Evolutionary conservation across 2,797 vertebrate species (phyloP).

Genomic region (Phrynocephalus forsythii): DNA sequence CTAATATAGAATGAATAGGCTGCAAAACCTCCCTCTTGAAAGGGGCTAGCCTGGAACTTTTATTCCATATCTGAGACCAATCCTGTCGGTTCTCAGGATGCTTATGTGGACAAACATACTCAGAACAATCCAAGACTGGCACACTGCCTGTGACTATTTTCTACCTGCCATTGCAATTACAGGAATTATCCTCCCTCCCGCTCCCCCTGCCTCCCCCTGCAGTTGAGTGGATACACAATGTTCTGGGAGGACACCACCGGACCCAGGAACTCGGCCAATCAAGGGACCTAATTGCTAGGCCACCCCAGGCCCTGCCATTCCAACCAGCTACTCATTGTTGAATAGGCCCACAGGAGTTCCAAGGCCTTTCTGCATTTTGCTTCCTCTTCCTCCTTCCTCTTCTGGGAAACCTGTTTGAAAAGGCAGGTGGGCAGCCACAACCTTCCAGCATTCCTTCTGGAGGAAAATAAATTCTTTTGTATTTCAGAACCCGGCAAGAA

Average conservation of each 20-base stretch:
- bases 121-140: background rate
- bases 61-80: background rate
- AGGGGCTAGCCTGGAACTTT: too few relatives aligned
- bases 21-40: too few relatives aligned
- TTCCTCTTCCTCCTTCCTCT: background rate
- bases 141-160: background rate
- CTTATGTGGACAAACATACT: too few relatives aligned
- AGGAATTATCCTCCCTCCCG: background rate
- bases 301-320: too few relatives aligned
- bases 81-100: background rate
- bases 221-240: too few relatives aligned
- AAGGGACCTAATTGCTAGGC: too few relatives aligned
- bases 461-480: background rate
- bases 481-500: conserved; percentile 20
- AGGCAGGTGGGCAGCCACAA: background rate
- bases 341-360: background rate
- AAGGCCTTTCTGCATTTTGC: background rate
- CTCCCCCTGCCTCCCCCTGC: too few relatives aligned
- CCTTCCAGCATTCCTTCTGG: background rate
- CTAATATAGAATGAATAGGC: background rate
- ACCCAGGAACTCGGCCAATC: too few relatives aligned
- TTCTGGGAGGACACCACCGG: background rate
- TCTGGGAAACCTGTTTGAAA: background rate
- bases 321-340: background rate
- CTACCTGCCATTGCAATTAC: background rate